phyloP scores from a whole-genome alignment of 2,888 invertebrate genomes.

The Ophioninae sp. region DNA sequence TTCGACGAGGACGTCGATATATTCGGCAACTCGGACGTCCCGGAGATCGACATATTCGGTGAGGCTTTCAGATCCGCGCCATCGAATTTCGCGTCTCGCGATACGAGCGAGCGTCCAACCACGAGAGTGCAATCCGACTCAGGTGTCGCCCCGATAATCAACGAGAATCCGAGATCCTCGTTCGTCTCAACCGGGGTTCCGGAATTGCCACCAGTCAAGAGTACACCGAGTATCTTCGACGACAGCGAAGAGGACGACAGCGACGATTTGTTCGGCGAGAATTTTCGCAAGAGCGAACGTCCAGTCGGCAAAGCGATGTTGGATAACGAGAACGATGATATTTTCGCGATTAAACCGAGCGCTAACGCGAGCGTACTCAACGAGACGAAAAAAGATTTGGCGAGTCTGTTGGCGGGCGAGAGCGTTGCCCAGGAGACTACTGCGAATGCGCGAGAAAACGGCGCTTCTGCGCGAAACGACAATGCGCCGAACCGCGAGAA shows the following conservation, averaged over 20 bases:
- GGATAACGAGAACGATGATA: constrained; percentile 54
- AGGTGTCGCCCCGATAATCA: background rate
- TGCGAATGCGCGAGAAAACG: constrained; percentile 45
- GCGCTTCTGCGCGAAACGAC: constrained; percentile 14
- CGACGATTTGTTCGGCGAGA: constrained; percentile 68
- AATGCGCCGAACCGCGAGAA: constrained; percentile 32
- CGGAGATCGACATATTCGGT: constrained; percentile 56
- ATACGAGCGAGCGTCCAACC: constrained; percentile 1
- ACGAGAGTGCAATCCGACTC: background rate
- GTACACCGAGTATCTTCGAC: constrained; percentile 70
- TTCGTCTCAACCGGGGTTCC: background rate
- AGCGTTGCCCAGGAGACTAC: constrained; percentile 47
- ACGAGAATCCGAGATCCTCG: constrained; percentile 12
- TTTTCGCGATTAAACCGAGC: constrained; percentile 53
- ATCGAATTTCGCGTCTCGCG: constrained; percentile 18
- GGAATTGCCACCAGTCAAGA: constrained; percentile 34
- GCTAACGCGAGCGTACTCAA: constrained; percentile 39
- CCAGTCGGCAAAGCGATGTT: constrained; percentile 41
- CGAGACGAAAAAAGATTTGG: constrained; percentile 65
- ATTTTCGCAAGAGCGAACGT: constrained; percentile 54
- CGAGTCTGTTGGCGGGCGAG: constrained; percentile 41
- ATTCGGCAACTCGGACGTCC: constrained; percentile 64
- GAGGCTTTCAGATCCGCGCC: constrained; percentile 33
- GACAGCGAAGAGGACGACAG: constrained; percentile 70
- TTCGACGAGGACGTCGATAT: constrained; percentile 76